Conservation (phyloP, 2,888 invertebrate species). For the Vannuccia rotundouncinata region DNA sequence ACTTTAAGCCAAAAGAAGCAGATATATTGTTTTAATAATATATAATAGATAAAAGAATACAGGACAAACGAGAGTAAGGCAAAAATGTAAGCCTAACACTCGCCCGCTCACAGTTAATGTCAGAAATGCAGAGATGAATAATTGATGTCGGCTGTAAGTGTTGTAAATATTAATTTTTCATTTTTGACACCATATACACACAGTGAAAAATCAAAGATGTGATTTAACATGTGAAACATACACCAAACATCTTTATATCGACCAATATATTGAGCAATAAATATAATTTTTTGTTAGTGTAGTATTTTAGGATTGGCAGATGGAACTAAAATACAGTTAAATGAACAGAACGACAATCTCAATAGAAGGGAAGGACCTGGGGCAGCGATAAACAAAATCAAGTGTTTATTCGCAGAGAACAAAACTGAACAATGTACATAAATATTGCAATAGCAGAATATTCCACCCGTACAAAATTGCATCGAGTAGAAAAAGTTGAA, state of each 20-base stretch:
- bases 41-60: background rate
- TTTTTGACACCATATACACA: too few species aligned
- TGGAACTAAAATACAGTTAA: background rate
- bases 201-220: too few species aligned
- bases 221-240: too few species aligned
- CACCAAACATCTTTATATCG: background rate
- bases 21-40: too few species aligned
- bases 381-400: constrained; percentile 6
- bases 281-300: background rate
- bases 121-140: constrained; percentile 7
- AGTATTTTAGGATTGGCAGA: background rate
- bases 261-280: background rate
- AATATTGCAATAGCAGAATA: constrained; percentile 19
- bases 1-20: constrained; percentile 2
- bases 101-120: background rate
- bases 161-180: too few species aligned
- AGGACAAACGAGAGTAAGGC: constrained; percentile 12
- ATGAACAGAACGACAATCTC: constrained; percentile 3
- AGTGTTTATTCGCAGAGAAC: background rate
- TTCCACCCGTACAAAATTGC: constrained; percentile 20
- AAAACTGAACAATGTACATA: background rate
- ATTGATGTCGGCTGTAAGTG: background rate
- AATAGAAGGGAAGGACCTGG: too few species aligned
- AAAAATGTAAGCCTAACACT: constrained; percentile 1
- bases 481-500: background rate